Evolutionary conservation across 2,888 invertebrate genomes (phyloP).

Genomic region (Perizoma flavofasciatum): DNA sequence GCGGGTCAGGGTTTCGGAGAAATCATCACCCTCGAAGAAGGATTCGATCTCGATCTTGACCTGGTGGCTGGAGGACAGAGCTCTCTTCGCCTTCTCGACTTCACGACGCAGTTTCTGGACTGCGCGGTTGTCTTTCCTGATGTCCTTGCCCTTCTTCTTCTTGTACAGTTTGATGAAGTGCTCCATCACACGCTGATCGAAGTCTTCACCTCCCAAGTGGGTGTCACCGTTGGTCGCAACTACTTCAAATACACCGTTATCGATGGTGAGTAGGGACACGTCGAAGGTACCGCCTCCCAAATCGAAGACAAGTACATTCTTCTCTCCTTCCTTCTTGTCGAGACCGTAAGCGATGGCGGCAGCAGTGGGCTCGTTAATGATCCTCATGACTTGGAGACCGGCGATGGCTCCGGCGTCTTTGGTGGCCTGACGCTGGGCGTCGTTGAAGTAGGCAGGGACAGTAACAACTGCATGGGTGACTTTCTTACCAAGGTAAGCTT

Average conservation of each 20-base stretch:
- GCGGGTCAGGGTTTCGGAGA: conserved; percentile 98
- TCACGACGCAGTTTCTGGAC: conserved; percentile 98
- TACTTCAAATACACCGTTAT: conserved; percentile 99
- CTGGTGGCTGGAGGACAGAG: conserved; percentile 96
- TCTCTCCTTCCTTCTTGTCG: conserved; percentile 98
- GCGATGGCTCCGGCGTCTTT: conserved; percentile 99
- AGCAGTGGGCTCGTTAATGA: conserved; percentile 99
- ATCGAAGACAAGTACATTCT: conserved; percentile 99
- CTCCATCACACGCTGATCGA: conserved; percentile 99
- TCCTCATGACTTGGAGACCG: conserved; percentile 95
- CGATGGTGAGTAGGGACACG: conserved; percentile 98
- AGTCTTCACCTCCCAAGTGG: conserved; percentile 99
- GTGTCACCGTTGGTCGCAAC: conserved; percentile 97
- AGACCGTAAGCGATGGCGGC: conserved; percentile 98
- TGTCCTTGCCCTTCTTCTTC: conserved; percentile 99
- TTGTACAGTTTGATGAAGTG: conserved; percentile 99
- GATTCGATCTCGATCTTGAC: conserved; percentile 99
- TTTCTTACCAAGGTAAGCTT: conserved; percentile 97
- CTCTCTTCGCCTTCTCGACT: conserved; percentile 98
- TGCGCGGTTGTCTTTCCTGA: conserved; percentile 96
- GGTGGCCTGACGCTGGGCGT: conserved; percentile 99
- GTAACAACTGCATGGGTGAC: conserved; percentile 93
- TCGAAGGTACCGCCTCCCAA: conserved; percentile 99
- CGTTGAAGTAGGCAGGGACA: conserved; percentile 99
- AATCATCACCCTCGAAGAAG: conserved; percentile 98